Evolutionary conservation across 2,888 invertebrate species (phyloP).

Genomic region (Athalia cordata): DNA sequence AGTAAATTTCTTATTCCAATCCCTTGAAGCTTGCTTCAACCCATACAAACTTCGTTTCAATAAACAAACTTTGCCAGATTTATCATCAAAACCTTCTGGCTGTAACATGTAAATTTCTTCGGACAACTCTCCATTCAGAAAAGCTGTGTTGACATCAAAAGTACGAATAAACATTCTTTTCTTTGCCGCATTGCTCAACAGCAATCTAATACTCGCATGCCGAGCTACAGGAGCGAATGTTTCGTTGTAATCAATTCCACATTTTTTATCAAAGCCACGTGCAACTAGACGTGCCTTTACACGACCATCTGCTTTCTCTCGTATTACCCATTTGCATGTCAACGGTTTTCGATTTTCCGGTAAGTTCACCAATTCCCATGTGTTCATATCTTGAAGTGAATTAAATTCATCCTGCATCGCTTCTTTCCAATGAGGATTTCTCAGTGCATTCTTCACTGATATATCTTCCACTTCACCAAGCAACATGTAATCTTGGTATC

Average conservation of each 20-base stretch:
- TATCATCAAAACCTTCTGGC: slow-evolving; percentile 56
- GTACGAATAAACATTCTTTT: slow-evolving; percentile 51
- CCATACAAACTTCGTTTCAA: slow-evolving; percentile 57
- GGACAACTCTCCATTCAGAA: slow-evolving; percentile 53
- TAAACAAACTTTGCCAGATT: slow-evolving; percentile 51
- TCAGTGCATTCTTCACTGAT: slow-evolving; percentile 54
- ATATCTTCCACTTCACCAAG: slow-evolving; percentile 54
- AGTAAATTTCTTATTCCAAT: slow-evolving; percentile 58
- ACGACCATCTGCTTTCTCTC: slow-evolving; percentile 54
- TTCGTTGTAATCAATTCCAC: slow-evolving; percentile 58
- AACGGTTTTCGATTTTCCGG: slow-evolving; percentile 52
- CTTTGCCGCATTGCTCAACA: slow-evolving; percentile 55
- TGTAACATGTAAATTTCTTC: slow-evolving; percentile 57
- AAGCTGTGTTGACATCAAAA: slow-evolving; percentile 56
- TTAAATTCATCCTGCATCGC: slow-evolving; percentile 57
- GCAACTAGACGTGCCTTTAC: slow-evolving; percentile 58
- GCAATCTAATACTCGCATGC: slow-evolving; percentile 53
- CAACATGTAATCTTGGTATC: slow-evolving; percentile 47
- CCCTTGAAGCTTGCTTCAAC: slow-evolving; percentile 60
- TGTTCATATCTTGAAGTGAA: slow-evolving; percentile 54
- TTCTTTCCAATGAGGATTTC: slow-evolving; percentile 56
- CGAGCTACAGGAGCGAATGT: slow-evolving; percentile 61
- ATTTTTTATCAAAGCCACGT: slow-evolving; percentile 58
- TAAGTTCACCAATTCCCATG: slow-evolving; percentile 55
- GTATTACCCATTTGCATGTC: slow-evolving; percentile 57